These are phyloP conservation scores for Microctenopoma steveboyesi DNA, from an alignment of 2,797 vertebrate species.

Conservation along the genomic window DNA sequence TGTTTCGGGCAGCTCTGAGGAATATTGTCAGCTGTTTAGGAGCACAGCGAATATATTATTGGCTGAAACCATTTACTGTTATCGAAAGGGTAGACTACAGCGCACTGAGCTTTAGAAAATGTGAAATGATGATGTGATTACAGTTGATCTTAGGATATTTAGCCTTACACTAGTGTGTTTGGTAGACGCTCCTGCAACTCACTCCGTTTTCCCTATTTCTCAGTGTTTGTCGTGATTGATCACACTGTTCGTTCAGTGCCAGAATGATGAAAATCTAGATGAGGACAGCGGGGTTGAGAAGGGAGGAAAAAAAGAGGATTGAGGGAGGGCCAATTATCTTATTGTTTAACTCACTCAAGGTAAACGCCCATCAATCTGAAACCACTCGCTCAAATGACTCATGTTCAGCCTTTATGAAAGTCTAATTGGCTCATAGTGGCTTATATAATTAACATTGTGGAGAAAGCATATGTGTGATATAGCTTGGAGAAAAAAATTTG, in stretches of 20 bases:
- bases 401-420: conserved; percentile 71
- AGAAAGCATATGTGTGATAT: conserved; percentile 45
- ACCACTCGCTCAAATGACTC: conserved; percentile 75
- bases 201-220: conserved; percentile 20
- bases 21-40: not conserved
- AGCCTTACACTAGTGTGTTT: conserved; percentile 28
- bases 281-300: conserved; percentile 26
- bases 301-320: conserved; percentile 12
- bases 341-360: conserved; percentile 76
- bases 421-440: conserved; percentile 74
- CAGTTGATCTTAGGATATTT: conserved; percentile 6
- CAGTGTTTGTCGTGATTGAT: conserved; percentile 69
- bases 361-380: conserved; percentile 79
- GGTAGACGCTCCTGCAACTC: conserved; percentile 27
- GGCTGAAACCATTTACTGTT: conserved; percentile 1
- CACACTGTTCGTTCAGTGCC: conserved; percentile 55
- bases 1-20: not conserved
- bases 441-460: conserved; percentile 71
- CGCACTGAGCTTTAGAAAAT: not conserved
- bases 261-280: conserved; percentile 70
- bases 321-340: conserved; percentile 71
- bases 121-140: conserved; percentile 4
- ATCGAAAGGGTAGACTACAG: not conserved
- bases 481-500: conserved; percentile 8
- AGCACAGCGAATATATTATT: not conserved